Evolutionary conservation across 2,888 invertebrate genomes (phyloP), one percentile per base, ranked within the genome.

Genomic region (Acanthopleura granulata): DNA sequence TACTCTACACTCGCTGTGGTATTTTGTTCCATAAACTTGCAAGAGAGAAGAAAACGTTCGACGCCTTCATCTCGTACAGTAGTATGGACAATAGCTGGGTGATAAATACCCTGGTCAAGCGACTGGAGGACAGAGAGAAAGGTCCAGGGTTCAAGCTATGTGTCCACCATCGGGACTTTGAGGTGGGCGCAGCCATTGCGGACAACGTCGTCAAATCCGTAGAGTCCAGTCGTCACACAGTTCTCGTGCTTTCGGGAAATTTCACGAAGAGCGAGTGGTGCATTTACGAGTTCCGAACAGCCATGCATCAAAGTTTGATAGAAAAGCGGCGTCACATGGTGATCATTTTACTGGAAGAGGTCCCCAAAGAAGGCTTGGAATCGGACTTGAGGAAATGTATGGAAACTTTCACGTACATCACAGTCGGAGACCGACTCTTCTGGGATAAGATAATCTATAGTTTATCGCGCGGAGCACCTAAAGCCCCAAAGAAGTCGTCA

Each of bases 261-360:
- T 97, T 96, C 90, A 94, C 97, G 85, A 94, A 95, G 91, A 96
- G 95, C 75, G 96, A 97, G 90, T 97, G 97, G 97, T 95, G 95
- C 88, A 93, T 95, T 77, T 95, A 95, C 89, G 96, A 97, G 88
- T 95, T 97, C 89, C 95, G 95, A 91, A 95, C 95, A 72, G 96
- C 96, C 66, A 95, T 96, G 89, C 95, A 95, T 89, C 95, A 95
- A 90, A 84, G 80, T 76, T 92, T 96, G 77, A 93, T 95, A 83
- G 95, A 95, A 90, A 93, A 95, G 78, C 92, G 95, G 85, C 93
- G 94, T 88, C 93, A 95, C 88, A 92, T 96, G 82, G 95, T 97
- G 82, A 94, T 96, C 80, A 94, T 97, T 82, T 92, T 96, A 76
- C 92, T 95, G 83, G 96, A 95, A 81, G 95, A 96, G 90, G 94